Base-by-base conservation (phyloP, 2,888 invertebrate genomes). In the Troilus luridus region DNA sequence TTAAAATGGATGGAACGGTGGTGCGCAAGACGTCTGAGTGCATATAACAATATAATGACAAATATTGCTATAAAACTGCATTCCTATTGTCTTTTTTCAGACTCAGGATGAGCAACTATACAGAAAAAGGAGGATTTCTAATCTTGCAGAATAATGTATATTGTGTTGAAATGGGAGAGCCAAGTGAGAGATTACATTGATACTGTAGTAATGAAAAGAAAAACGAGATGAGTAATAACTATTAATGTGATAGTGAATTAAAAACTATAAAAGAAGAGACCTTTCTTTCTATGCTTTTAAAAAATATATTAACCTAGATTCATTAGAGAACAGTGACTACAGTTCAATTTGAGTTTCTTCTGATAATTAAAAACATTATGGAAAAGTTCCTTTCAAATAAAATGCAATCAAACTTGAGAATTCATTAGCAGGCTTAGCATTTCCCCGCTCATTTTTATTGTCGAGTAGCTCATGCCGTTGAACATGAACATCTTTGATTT, bases 11-110 rank as follows among this genome's bases (percentile, higher is more conserved):
- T 24, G 27, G 19, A 72, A 24, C 14, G 27, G 1, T 27, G 27
- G 17, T 41, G 72, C 14, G 14, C 1, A 17, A 77, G 72, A 41
- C 17, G 12, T 17, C 72, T 19, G 17, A 41, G 7, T 19, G 27
- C n/a, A 41, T 41, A 77, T 77, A 41, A 41, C 41, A 41, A 41
- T 41, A 77, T n/a, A n/a, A n/a, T n/a, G n/a, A n/a, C n/a, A n/a
- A n/a, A n/a, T n/a, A n/a, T n/a, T n/a, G 72, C 72, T 77, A 27
- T 77, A 77, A 77, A 77, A 77, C 72, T 17, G 72, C 72, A 77
- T 27, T 77, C 72, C 72, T 77, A 27, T 77, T 77, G 41, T 77
- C 72, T 77, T 77, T 77, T 77, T 77, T 41, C 27, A 17, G 6
- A 17, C 41, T 41, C 41, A 11, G 67, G 67, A 67, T 67, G 67